phyloP scores from a whole-genome alignment of 1,140 invertebrate genomes.

The Saccostrea glomerata region DNA sequence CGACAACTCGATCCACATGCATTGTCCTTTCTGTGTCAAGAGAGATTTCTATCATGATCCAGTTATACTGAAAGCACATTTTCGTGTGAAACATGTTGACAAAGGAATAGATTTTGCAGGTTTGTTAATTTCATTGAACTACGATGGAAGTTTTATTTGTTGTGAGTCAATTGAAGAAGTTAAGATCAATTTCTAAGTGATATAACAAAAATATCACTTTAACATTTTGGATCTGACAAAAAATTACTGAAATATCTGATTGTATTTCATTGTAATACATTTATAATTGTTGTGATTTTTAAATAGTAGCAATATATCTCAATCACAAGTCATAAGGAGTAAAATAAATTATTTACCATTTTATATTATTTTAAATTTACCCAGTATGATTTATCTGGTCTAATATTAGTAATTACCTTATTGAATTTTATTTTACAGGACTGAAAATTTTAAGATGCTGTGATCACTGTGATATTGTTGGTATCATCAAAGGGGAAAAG shows the following conservation, averaged over 20 bases:
- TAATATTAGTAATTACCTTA: too few relatives aligned
- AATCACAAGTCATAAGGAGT: too few relatives aligned
- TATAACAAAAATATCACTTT: too few relatives aligned
- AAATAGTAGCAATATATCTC: too few relatives aligned
- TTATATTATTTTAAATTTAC: too few relatives aligned
- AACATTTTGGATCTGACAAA: too few relatives aligned
- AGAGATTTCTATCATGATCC: slow-evolving; percentile 77
- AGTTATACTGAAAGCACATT: slow-evolving; percentile 78
- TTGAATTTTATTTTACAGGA: slow-evolving; percentile 63
- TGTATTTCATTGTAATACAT: too few relatives aligned
- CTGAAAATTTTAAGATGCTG: slow-evolving; percentile 78
- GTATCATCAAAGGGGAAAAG: slow-evolving; percentile 79
- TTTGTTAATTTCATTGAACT: slow-evolving; percentile 44
- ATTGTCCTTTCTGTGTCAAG: slow-evolving; percentile 79
- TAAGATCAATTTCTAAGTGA: neutral
- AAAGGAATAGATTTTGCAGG: slow-evolving; percentile 80
- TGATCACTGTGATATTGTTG: slow-evolving; percentile 79
- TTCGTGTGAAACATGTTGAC: slow-evolving; percentile 79
- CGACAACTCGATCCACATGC: slow-evolving; percentile 75
- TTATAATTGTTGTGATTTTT: too few relatives aligned
- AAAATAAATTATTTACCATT: too few relatives aligned
- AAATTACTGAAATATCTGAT: too few relatives aligned
- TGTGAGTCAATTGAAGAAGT: neutral
- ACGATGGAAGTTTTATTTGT: neutral
- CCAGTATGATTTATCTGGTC: too few relatives aligned